Percentiles rank a stretch among this genome's conserved stretches.
Conservation (phyloP, 2,797 vertebrate species). For the Heterohyrax brucei region DNA sequence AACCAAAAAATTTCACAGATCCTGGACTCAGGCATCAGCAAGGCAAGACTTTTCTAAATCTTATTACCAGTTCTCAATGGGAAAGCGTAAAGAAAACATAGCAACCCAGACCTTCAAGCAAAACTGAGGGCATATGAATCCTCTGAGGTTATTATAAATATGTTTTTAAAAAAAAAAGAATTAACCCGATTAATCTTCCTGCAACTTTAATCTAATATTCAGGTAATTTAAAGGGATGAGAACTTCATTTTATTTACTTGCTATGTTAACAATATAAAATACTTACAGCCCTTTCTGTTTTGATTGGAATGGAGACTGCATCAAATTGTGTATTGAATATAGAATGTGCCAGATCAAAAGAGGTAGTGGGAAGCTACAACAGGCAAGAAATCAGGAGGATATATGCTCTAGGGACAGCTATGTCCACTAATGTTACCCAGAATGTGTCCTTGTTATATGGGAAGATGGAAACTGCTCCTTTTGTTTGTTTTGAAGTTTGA, state of each 20-base stretch:
- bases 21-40: conserved; percentile 19
- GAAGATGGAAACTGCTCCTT: background rate
- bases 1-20: conserved; percentile 38
- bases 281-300: conserved; percentile 61
- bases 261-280: conserved; percentile 71
- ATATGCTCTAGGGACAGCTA: conserved; percentile 10
- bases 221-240: conserved; percentile 52
- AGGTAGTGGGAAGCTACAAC: background rate
- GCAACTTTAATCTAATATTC: conserved; percentile 81
- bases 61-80: conserved; percentile 37
- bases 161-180: conserved; percentile 57
- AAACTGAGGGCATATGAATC: conserved; percentile 78
- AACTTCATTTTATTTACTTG: conserved; percentile 75
- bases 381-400: conserved; percentile 39
- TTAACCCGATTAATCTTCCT: conserved; percentile 80
- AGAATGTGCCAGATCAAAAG: conserved; percentile 64
- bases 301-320: conserved; percentile 58
- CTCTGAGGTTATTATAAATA: conserved; percentile 76
- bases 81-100: conserved; percentile 52
- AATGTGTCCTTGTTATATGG: conserved; percentile 30
- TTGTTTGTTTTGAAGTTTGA: conserved; percentile 1
- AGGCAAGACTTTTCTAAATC: conserved; percentile 39
- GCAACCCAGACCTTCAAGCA: background rate
- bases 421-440: background rate
- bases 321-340: conserved; percentile 46